Conservation (phyloP, 2,888 invertebrate species). For the Operophtera brumata region DNA sequence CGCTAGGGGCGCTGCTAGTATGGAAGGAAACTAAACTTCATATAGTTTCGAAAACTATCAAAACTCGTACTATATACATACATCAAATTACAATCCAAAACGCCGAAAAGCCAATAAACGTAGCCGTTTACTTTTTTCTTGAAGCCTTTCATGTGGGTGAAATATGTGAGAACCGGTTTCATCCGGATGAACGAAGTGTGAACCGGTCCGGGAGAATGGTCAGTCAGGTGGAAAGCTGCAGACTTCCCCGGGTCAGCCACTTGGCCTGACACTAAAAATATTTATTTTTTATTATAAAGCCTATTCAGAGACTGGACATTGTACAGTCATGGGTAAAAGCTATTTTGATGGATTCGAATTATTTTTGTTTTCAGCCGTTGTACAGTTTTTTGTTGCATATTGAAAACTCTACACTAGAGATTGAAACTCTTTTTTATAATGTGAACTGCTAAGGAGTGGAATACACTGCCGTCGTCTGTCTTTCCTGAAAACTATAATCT, state of each 20-base stretch:
- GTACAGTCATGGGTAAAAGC: constrained; percentile 11
- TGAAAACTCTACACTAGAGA: constrained; percentile 21
- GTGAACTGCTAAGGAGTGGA: too few relatives aligned
- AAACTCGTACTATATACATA: too few relatives aligned
- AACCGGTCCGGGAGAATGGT: constrained; percentile 66
- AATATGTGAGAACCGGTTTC: constrained; percentile 69
- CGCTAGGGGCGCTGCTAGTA: too few relatives aligned
- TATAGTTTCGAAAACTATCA: too few relatives aligned
- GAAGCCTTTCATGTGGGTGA: constrained; percentile 71
- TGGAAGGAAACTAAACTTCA: too few relatives aligned
- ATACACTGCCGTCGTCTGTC: too few relatives aligned
- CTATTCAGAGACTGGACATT: constrained; percentile 34
- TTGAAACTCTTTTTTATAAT: too few relatives aligned
- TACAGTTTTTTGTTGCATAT: constrained; percentile 11
- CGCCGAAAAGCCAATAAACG: constrained; percentile 43
- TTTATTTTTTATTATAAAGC: constrained; percentile 59
- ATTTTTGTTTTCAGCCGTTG: too few relatives aligned
- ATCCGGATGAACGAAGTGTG: constrained; percentile 71
- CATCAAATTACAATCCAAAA: constrained; percentile 38
- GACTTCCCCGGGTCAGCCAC: constrained; percentile 60
- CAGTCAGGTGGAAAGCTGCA: constrained; percentile 59
- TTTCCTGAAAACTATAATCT: too few relatives aligned
- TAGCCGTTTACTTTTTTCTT: constrained; percentile 57
- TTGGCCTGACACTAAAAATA: constrained; percentile 73
- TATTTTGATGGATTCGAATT: too few relatives aligned